These are phyloP conservation scores for Sebastes cheni DNA, from an alignment of 2,797 vertebrate genomes.

Conservation along the genomic window DNA sequence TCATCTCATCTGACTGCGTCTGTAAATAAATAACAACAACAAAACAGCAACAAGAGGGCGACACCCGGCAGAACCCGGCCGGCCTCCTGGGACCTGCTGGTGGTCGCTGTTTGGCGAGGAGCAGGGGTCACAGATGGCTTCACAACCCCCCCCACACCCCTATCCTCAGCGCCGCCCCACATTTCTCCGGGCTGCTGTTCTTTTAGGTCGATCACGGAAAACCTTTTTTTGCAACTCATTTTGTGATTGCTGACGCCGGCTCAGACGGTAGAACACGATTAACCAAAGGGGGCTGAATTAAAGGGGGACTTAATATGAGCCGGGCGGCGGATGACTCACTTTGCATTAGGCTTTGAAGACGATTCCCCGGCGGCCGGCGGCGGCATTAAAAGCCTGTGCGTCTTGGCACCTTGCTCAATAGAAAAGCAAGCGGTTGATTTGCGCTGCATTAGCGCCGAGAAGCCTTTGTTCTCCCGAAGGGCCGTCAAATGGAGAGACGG, in stretches of 20 bases:
- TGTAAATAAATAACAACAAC: slow-evolving; percentile 81
- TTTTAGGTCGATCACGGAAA: slow-evolving; percentile 41
- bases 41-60: slow-evolving; percentile 71
- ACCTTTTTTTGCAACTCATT: slow-evolving; percentile 20
- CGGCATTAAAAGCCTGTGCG: slow-evolving; percentile 56
- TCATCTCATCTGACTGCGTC: slow-evolving; percentile 46
- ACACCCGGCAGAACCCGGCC: slow-evolving; percentile 51
- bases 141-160: not conserved
- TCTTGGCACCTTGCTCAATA: slow-evolving; percentile 59
- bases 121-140: slow-evolving; percentile 69
- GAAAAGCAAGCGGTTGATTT: slow-evolving; percentile 59
- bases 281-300: slow-evolving; percentile 63
- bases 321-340: slow-evolving; percentile 61
- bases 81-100: slow-evolving; percentile 74
- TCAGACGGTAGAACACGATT: slow-evolving; percentile 73
- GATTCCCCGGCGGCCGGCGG: slow-evolving; percentile 52
- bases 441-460: slow-evolving; percentile 65
- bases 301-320: slow-evolving; percentile 50
- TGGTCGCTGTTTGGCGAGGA: slow-evolving; percentile 21
- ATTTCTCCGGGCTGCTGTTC: slow-evolving; percentile 45
- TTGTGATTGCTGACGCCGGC: slow-evolving; percentile 56
- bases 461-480: slow-evolving; percentile 68
- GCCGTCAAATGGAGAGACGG: slow-evolving; percentile 59
- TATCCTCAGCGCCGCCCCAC: not conserved
- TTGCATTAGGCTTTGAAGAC: slow-evolving; percentile 64